Evolutionary conservation across 2,797 vertebrate species (phyloP).

Genomic region (Xenentodon cancila): DNA sequence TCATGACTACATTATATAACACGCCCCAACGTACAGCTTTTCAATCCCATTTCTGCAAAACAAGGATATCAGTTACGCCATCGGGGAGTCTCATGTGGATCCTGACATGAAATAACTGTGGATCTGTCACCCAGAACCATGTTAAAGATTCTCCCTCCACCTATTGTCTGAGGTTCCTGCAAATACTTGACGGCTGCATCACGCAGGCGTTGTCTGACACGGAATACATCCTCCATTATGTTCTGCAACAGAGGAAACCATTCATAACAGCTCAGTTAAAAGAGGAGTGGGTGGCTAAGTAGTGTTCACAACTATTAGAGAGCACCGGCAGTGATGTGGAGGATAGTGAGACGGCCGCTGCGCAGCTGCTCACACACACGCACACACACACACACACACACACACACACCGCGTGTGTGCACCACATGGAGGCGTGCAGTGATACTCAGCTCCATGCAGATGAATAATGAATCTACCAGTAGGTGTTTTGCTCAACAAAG

Average conservation of each 20-base stretch:
- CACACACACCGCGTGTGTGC: too few species aligned
- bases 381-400: too few species aligned
- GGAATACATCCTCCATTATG: slow-evolving; percentile 70
- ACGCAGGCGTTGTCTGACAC: slow-evolving; percentile 67
- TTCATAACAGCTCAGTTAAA: slow-evolving; percentile 41
- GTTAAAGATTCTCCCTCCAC: slow-evolving; percentile 30
- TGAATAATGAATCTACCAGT: slow-evolving; percentile 11
- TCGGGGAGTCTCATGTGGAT: slow-evolving; percentile 9
- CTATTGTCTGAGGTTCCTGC: slow-evolving; percentile 51
- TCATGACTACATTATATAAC: background rate
- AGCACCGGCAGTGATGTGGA: slow-evolving; percentile 20
- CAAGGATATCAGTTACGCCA: slow-evolving; percentile 43
- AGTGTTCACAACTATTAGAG: slow-evolving; percentile 33
- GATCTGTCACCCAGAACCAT: slow-evolving; percentile 34
- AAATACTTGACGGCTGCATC: slow-evolving; percentile 62
- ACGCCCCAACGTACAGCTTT: slow-evolving; percentile 10
- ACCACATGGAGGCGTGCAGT: slow-evolving; percentile 49
- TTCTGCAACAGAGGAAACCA: slow-evolving; percentile 56
- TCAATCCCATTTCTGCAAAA: slow-evolving; percentile 22
- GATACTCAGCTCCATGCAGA: slow-evolving; percentile 13
- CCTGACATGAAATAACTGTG: slow-evolving; percentile 24
- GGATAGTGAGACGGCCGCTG: slow-evolving; percentile 29
- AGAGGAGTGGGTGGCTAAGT: slow-evolving; percentile 52
- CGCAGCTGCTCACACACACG: slow-evolving; percentile 44
- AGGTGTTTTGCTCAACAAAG: slow-evolving; percentile 26